phyloP scores from a whole-genome alignment of 1,140 invertebrate genomes.

The Micrasema minimum region DNA sequence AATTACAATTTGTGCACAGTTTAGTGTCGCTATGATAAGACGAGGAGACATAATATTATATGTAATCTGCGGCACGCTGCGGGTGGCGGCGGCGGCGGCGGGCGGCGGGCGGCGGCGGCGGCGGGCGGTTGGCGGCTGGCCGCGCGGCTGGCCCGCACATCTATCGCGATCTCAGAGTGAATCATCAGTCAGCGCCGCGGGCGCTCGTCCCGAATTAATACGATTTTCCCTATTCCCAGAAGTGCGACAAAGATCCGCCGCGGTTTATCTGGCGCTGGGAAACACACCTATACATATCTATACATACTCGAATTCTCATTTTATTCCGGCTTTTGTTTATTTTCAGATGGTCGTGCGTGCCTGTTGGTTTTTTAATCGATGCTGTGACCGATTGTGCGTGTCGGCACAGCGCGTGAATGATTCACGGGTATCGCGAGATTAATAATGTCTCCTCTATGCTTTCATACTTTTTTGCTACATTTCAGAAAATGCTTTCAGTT shows the following conservation, averaged over 20 bases:
- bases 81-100: neutral
- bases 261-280: neutral
- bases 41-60: too few relatives aligned
- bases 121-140: neutral
- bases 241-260: conserved; percentile 1
- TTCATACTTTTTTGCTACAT: too few relatives aligned
- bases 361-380: conserved; percentile 10
- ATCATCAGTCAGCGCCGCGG: conserved; percentile 1
- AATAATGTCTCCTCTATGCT: neutral
- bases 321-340: conserved; percentile 15
- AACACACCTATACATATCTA: too few relatives aligned
- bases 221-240: conserved; percentile 22
- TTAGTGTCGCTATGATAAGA: neutral
- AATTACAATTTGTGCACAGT: neutral
- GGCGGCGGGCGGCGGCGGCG: neutral
- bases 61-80: neutral
- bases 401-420: conserved; percentile 8
- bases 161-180: conserved; percentile 7
- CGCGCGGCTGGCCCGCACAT: conserved; percentile 1
- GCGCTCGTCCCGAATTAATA: conserved; percentile 15
- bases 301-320: neutral
- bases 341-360: conserved; percentile 16
- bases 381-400: conserved; percentile 11
- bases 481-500: too few relatives aligned
- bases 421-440: neutral